Evolutionary conservation across 2,797 vertebrate species (phyloP), one percentile per base, ranked within the genome.

Genomic region (Halcyon leucocephala): DNA sequence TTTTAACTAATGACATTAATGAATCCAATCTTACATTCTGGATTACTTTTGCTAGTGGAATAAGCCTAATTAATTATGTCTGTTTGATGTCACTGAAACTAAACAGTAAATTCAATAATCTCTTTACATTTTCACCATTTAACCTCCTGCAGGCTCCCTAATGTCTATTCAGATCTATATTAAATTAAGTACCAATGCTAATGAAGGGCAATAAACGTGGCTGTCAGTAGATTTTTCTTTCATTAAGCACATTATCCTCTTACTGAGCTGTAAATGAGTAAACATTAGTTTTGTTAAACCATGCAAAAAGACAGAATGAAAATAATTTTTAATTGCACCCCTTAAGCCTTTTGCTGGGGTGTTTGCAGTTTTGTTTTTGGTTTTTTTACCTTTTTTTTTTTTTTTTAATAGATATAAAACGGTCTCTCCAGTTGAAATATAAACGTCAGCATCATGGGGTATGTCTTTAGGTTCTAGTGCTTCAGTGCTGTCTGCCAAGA

Each of bases 131-230:
- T 98, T 98, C 97, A 97, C 97, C 98, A 97, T 98, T 98, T 98
- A 98, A 98, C 98, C 98, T 98, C 98, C 98, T 98, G 98, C 98
- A 97, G 98, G 96, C 98, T 98, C 98, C 98, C 98, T 98, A 98
- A 98, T 98, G 98, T 98, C 98, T 98, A 98, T 98, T 98, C 98
- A 98, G 97, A 98, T 98, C 98, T 98, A 98, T 98, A 98, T 98
- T 98, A 98, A 98, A 98, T 98, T 98, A 98, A 98, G 98, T 98
- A 97, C 98, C 96, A 98, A 98, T 98, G 98, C 98, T 98, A 98
- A 98, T 98, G 98, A 98, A 98, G 98, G 98, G 98, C 98, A 98
- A 98, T 98, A 98, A 98, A 98, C 95, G 97, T 98, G 97, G 98
- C 98, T 98, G 98, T 98, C 98, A 98, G 98, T 98, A 98, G 97